Base-by-base conservation (phyloP, 2,888 invertebrate species). In the Microchrysa polita region DNA sequence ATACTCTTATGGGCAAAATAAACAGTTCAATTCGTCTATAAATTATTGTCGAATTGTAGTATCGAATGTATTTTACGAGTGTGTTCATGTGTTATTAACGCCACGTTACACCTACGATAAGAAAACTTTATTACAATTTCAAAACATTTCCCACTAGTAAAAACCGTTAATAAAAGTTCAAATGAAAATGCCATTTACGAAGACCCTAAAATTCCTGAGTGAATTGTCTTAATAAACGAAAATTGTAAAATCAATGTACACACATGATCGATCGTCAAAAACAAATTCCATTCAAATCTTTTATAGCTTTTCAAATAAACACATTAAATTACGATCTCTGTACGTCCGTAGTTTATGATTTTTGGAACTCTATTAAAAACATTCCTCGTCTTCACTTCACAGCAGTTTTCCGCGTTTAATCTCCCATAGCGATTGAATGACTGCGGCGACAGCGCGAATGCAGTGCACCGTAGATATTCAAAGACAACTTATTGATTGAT, bases 291-390 rank as follows among this genome's bases (percentile, higher is more conserved):
- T 10, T 20, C 16, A 20, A 55, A 55, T 5, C 18, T 18, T 55
- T 55, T 55, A 55, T 55, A 4, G 18, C 55, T 55, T 2, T 55
- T 55, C 18, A 55, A 55, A 55, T 55, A 55, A 55, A 55, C 55
- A 55, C 55, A 55, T 20, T 16, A 55, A 52, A 52, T 52, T 16
- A 55, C 22, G 55, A 20, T 55, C 55, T 2, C 14, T 16, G 52
- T 52, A 52, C 20, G 18, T 20, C 14, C 18, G 22, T n/a, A 16
- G 4, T 55, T 55, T 55, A 55, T 55, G n/a, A 55, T 16, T 18
- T 52, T 55, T 55, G 16, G 55, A 55, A 55, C 55, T 55, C 18
- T 16, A 2, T 20, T 18, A 20, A 48, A 48, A 34, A 34, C n/a
- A n/a, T n/a, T n/a, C 12, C 12, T 42, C 7, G 7, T 42, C 42